Evolutionary conservation across 2,797 vertebrate species (phyloP).

Genomic region (Sorex maritimensis): DNA sequence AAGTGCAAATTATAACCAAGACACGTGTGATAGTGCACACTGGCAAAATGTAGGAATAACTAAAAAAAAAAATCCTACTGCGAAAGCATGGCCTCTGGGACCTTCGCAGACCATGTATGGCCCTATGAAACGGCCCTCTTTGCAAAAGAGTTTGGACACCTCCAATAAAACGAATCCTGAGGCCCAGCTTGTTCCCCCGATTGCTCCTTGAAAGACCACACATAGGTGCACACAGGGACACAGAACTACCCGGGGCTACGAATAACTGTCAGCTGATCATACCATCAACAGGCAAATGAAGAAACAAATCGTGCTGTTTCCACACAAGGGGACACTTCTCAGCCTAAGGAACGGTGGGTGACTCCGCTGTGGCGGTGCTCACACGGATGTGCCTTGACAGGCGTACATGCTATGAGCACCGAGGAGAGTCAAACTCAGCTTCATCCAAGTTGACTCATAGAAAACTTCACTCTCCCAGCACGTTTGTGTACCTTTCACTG

Average conservation of each 20-base stretch:
- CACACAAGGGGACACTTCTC: background rate
- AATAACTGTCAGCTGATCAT: too few species aligned
- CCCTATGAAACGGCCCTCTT: background rate
- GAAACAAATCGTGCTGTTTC: background rate
- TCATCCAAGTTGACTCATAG: background rate
- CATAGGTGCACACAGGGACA: background rate
- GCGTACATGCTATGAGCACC: too few species aligned
- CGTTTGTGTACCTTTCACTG: background rate
- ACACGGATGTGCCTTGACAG: too few species aligned
- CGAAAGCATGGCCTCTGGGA: background rate
- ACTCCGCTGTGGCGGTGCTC: background rate
- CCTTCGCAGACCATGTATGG: background rate
- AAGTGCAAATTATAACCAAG: background rate
- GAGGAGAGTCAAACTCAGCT: background rate
- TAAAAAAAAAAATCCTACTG: background rate
- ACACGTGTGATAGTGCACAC: too few species aligned
- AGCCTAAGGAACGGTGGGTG: background rate
- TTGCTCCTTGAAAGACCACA: slow-evolving; percentile 3
- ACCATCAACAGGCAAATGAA: background rate
- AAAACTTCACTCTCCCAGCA: background rate
- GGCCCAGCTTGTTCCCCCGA: background rate
- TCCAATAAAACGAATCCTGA: background rate
- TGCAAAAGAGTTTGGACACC: slow-evolving; percentile 16
- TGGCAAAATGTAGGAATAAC: background rate
- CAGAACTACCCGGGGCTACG: too few species aligned